A percentile compares a stretch with the other conserved stretches of the same genome.
Conservation (phyloP, 1,140 invertebrate species). For the Diuraphis noxia region DNA sequence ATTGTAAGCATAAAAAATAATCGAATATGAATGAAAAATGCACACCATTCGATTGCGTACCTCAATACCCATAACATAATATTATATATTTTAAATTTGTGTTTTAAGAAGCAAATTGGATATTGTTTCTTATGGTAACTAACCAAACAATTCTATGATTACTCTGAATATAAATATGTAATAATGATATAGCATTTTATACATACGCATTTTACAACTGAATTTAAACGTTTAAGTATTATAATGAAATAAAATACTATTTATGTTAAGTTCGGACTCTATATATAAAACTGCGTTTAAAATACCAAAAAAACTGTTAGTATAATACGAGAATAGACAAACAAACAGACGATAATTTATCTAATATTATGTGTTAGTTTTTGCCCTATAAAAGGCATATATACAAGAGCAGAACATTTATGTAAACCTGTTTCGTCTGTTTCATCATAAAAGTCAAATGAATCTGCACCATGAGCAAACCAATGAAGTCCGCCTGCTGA, state of each 20-base stretch:
- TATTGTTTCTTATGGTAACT: not conserved
- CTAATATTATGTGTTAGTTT: constrained; percentile 41
- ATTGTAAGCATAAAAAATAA: not conserved
- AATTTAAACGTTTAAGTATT: not conserved
- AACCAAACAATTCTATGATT: not conserved
- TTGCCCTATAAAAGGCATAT: not conserved
- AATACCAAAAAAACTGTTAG: constrained; percentile 5
- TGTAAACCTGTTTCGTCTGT: constrained; percentile 50
- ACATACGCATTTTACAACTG: not conserved
- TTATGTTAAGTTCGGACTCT: not conserved
- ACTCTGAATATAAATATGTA: not conserved
- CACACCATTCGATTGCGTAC: not conserved
- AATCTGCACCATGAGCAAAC: constrained; percentile 58
- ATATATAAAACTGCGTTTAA: not conserved
- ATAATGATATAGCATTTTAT: not conserved
- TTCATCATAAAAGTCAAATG: constrained; percentile 54
- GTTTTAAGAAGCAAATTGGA: not conserved
- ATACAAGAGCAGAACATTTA: not conserved
- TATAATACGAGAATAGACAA: not conserved
- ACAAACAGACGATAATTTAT: not conserved
- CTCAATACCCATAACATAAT: not conserved
- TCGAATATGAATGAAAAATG: not conserved
- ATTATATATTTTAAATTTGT: not conserved
- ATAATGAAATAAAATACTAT: not conserved
- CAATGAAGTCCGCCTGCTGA: constrained; percentile 56